These are phyloP conservation scores for Andrena minutula DNA, from an alignment of 2,888 invertebrate genomes.

Conservation along the genomic window DNA sequence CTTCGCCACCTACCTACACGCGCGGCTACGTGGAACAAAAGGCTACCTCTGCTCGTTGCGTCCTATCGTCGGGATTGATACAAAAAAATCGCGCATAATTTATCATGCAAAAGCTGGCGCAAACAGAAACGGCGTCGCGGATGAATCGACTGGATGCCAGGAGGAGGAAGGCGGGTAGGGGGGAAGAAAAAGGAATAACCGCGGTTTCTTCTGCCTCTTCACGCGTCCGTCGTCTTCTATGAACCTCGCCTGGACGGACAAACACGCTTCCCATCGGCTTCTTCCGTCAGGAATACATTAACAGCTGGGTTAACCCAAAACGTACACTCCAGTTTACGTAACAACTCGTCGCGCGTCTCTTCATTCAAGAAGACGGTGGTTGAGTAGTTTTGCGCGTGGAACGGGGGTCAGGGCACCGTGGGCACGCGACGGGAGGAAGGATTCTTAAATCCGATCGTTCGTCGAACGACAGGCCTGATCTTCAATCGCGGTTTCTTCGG, in stretches of 20 bases:
- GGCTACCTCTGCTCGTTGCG: slow-evolving; percentile 34
- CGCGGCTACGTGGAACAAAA: slow-evolving; percentile 62
- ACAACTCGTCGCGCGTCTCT: not conserved
- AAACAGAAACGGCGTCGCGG: slow-evolving; percentile 49
- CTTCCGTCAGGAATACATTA: slow-evolving; percentile 47
- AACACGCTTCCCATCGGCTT: slow-evolving; percentile 42
- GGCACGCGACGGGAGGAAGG: not conserved
- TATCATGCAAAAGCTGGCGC: slow-evolving; percentile 67
- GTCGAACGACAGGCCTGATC: not conserved
- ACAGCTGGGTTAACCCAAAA: slow-evolving; percentile 26
- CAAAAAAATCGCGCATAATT: slow-evolving; percentile 67
- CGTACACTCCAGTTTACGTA: slow-evolving; percentile 22
- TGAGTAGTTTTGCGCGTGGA: too few relatives aligned
- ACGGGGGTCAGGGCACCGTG: too few relatives aligned
- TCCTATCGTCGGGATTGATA: slow-evolving; percentile 60
- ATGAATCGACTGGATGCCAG: slow-evolving; percentile 50
- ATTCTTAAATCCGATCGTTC: too few relatives aligned
- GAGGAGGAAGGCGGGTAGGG: not conserved
- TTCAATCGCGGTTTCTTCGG: not conserved
- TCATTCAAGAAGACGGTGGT: not conserved
- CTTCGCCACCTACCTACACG: slow-evolving; percentile 58
- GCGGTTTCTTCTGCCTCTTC: slow-evolving; percentile 40
- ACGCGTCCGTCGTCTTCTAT: slow-evolving; percentile 50
- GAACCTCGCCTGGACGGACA: slow-evolving; percentile 53
- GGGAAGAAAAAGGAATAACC: slow-evolving; percentile 18